Evolutionary conservation across 2,113 vertebrate species (phyloP), one percentile per base, ranked within the genome.

Genomic region (Rhipidura dahli): DNA sequence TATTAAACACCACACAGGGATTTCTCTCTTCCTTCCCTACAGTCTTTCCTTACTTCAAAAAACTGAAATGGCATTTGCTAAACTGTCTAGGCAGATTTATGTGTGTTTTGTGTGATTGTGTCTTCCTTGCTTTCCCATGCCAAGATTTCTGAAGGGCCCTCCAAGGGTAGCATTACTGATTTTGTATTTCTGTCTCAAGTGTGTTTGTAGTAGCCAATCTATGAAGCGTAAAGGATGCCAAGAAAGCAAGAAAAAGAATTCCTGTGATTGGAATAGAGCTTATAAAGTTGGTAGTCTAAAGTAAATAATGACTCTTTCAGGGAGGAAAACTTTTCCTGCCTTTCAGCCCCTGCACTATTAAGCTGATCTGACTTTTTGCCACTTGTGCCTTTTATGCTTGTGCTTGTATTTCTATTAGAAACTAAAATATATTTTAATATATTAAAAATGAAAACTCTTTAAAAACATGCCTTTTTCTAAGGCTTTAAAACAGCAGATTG

Each of bases 401-500:
- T 90, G 39, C 28, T 89, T 68, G 7, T 65, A 49, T 63, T 78
- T 63, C 23, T 70, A 3, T 40, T 40, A 49, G 45, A 84, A 70
- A 31, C 5, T 4, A 31, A 68, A 60, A 28, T 30, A 37, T 28
- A 7, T 39, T 87, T 76, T 45, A 45, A 49, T 63, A 6, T n/a
- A 47, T 73, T 56, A 66, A 79, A 89, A 89, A 65, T 35, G 8
- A 50, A 59, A 83, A 39, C 18, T 40, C 18, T 85, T 31, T 68
- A 27, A 63, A 59, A 93, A 57, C 2, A 8, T 44, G 33, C 13
- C 50, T 91, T 84, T 92, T 91, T 66, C 68, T 24, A 93, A 99
- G 99, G 95, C 80, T 92, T 94, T 99, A 96, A 99, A 98, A 93
- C 98, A 98, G 97, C 99, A 99, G 97, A 95, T 99, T 83, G 96